A percentile compares a stretch with the other conserved stretches of the same genome.
Conservation (phyloP, 2,888 invertebrate species). For the Cephus runcator region DNA sequence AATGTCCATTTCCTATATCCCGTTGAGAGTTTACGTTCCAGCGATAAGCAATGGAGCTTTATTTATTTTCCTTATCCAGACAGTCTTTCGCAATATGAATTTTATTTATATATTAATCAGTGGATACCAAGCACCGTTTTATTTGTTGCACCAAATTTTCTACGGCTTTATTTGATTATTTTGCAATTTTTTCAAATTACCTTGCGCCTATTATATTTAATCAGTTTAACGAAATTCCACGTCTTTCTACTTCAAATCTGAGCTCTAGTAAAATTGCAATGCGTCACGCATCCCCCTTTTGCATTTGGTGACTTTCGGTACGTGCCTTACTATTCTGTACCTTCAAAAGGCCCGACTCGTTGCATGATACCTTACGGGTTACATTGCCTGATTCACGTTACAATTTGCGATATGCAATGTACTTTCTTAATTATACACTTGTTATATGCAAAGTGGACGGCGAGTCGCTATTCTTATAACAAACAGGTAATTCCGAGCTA, state of each 20-base stretch:
- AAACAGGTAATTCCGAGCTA: background rate
- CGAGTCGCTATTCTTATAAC: background rate
- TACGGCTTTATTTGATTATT: no score
- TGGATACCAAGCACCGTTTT: background rate
- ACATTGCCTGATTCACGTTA: background rate
- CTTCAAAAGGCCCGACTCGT: background rate
- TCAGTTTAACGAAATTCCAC: no score
- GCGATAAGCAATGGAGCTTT: background rate
- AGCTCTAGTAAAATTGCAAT: background rate
- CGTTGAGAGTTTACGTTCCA: background rate
- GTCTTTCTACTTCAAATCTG: no score
- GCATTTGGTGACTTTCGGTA: background rate
- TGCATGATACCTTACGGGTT: background rate
- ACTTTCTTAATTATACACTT: background rate
- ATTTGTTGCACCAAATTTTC: no score
- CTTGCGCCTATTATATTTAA: no score
- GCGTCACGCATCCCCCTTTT: background rate
- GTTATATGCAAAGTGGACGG: background rate
- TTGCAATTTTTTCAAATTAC: no score
- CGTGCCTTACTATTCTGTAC: no score
- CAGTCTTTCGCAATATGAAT: no score
- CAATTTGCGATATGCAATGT: background rate
- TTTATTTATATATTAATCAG: background rate
- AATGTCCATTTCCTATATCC: background rate
- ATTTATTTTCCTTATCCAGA: no score